Conservation (phyloP, 2,888 invertebrate species). For the Microplitis deprimator region DNA sequence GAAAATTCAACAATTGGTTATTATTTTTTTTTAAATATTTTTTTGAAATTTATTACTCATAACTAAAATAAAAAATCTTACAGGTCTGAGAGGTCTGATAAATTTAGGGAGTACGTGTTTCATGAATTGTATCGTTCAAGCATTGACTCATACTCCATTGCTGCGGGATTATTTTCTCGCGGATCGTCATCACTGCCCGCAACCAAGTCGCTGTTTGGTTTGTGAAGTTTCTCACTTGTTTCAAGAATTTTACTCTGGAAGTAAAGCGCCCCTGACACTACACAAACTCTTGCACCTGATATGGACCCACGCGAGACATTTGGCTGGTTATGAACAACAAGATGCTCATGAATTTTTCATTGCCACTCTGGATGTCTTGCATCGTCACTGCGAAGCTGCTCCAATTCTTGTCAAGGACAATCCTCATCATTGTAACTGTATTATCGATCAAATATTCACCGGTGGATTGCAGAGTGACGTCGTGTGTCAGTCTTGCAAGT, state of each 20-base stretch:
- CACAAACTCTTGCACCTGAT: conserved; percentile 92
- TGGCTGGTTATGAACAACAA: conserved; percentile 97
- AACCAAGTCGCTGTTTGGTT: conserved; percentile 88
- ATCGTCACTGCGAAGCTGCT: conserved; percentile 82
- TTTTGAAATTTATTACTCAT: not conserved
- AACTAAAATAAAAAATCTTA: conserved; percentile 43
- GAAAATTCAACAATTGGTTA: conserved; percentile 86
- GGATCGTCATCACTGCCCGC: conserved; percentile 90
- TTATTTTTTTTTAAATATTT: not conserved
- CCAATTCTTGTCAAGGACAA: conserved; percentile 68
- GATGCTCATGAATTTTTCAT: conserved; percentile 99
- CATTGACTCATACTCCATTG: conserved; percentile 94
- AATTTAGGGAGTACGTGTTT: conserved; percentile 98
- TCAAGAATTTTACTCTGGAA: conserved; percentile 97
- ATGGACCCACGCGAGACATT: conserved; percentile 96
- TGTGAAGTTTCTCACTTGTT: conserved; percentile 96
- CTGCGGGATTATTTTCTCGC: conserved; percentile 95
- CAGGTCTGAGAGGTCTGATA: conserved; percentile 90
- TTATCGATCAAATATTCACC: conserved; percentile 97
- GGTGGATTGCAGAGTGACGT: conserved; percentile 97
- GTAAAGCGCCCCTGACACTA: conserved; percentile 88
- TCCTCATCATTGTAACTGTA: conserved; percentile 86
- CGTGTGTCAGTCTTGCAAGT: conserved; percentile 94
- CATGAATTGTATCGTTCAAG: conserved; percentile 97
- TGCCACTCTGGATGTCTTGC: conserved; percentile 92